Percentiles rank a stretch among this genome's conserved stretches.
Conservation (phyloP, 2,888 invertebrate species). For the Oasisia sp. region DNA sequence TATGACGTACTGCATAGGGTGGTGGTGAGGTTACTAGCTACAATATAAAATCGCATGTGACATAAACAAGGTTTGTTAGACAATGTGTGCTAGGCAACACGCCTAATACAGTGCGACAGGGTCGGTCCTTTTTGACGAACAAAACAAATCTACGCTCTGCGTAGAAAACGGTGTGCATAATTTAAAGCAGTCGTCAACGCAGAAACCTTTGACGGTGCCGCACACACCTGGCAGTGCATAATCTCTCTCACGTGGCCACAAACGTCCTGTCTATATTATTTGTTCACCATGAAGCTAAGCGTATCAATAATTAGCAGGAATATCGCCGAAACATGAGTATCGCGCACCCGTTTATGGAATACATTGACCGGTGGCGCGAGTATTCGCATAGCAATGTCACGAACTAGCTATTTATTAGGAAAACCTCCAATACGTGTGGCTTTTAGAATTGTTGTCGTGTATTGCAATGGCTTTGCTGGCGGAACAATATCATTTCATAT, state of each 20-base stretch:
- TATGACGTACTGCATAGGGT: too few species aligned
- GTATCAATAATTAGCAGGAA: too few species aligned
- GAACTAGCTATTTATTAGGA: too few species aligned
- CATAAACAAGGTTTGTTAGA: background rate
- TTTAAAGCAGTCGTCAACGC: background rate
- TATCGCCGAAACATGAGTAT: too few species aligned
- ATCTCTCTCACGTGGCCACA: background rate
- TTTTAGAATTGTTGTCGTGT: too few species aligned
- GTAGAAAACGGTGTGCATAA: background rate
- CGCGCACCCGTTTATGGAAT: too few species aligned
- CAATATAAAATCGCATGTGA: background rate
- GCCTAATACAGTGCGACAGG: background rate
- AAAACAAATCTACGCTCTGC: background rate
- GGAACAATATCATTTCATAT: too few species aligned
- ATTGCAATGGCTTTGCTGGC: too few species aligned
- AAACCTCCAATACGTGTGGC: too few species aligned
- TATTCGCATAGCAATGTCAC: too few species aligned
- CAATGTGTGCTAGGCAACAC: background rate
- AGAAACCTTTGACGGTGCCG: background rate
- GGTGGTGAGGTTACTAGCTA: background rate
- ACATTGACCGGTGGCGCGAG: too few species aligned
- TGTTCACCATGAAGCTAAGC: too few species aligned
- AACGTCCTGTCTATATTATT: background rate
- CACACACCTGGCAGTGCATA: background rate
- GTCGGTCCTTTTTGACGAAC: background rate